A percentile compares a stretch with the other conserved stretches of the same genome.
Evolutionary conservation across 2,113 vertebrate species (phyloP).

Genomic region (Syrrhaptes paradoxus): DNA sequence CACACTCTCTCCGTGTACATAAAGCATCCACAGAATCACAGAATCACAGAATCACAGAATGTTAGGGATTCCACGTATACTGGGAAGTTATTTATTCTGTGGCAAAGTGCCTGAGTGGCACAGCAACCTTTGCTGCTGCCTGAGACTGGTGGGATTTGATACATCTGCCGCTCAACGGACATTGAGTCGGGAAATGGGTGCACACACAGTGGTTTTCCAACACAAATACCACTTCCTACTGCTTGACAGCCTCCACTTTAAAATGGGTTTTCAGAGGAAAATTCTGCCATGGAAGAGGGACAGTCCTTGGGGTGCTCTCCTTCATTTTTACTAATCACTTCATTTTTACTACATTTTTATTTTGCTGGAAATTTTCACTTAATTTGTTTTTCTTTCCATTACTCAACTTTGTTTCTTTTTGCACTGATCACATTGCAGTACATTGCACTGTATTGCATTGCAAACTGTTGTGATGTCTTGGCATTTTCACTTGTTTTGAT

Average conservation of each 20-base stretch:
- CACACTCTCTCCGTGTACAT: not conserved
- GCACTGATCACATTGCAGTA: not conserved
- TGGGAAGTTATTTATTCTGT: not conserved
- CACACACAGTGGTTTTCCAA: not conserved
- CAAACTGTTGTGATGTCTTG: not conserved
- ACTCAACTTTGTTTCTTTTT: not conserved
- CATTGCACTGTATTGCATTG: not conserved
- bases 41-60: too few species aligned
- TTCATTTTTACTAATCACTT: not conserved
- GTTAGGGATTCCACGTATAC: too few species aligned
- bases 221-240: not conserved
- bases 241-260: not conserved
- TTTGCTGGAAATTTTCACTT: too few species aligned
- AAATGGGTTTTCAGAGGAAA: not conserved
- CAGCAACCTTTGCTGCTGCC: not conserved
- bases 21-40: too few species aligned
- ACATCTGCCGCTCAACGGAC: not conserved
- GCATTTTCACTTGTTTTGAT: not conserved
- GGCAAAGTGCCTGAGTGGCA: not conserved
- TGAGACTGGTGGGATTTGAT: not conserved
- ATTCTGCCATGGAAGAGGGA: not conserved
- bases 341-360: too few species aligned
- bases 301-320: not conserved
- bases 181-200: fast-evolving
- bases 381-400: not conserved